Conservation (phyloP, 2,888 invertebrate genomes). For the Eristalinus sepulchralis region DNA sequence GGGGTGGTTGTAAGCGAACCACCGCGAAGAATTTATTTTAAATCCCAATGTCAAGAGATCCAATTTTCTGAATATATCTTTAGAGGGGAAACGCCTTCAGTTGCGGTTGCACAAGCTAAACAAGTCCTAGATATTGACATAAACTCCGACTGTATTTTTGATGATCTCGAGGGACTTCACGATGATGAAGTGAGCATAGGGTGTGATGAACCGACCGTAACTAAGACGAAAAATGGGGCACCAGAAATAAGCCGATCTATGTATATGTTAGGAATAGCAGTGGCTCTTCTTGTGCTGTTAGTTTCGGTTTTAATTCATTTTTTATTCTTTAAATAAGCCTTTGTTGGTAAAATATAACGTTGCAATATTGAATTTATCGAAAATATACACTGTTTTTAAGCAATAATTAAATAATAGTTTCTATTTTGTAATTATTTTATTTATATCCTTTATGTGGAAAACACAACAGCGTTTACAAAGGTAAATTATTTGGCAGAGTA, state of each 20-base stretch:
- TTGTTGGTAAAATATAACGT: conserved; percentile 1
- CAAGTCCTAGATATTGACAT: conserved; percentile 91
- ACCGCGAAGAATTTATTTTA: conserved; percentile 90
- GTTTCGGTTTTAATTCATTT: conserved; percentile 85
- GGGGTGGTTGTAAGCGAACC: conserved; percentile 90
- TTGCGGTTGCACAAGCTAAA: conserved; percentile 89
- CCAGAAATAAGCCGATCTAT: conserved; percentile 84
- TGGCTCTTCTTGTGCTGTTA: conserved; percentile 85
- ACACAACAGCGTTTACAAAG: no score
- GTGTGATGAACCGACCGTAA: conserved; percentile 77
- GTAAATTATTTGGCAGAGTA: no score
- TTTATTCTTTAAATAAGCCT: conserved; percentile 70
- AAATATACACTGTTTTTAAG: not conserved
- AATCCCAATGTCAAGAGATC: conserved; percentile 78
- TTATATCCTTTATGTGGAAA: no score
- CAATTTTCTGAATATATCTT: conserved; percentile 95
- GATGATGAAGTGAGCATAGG: conserved; percentile 83
- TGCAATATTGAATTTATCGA: conserved; percentile 24
- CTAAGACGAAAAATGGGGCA: conserved; percentile 82
- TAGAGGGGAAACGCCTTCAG: conserved; percentile 92
- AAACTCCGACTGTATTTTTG: conserved; percentile 86
- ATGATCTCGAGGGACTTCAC: conserved; percentile 89
- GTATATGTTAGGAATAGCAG: conserved; percentile 82
- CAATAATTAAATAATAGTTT: conserved; percentile 28
- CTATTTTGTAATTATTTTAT: no score